phyloP scores from a whole-genome alignment of 2,797 vertebrate genomes.

The Periparus ater region DNA sequence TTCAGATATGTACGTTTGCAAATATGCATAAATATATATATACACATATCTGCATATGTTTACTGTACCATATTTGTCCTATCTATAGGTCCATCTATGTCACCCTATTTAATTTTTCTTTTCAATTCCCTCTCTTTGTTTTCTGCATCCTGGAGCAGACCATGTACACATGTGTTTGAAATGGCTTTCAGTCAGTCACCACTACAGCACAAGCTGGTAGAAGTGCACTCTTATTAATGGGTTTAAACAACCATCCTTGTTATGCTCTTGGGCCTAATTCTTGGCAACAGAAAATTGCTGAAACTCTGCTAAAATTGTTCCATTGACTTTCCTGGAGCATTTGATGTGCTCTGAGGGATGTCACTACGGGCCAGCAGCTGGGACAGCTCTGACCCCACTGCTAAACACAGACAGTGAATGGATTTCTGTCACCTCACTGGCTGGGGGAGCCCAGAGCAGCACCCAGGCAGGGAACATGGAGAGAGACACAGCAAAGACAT shows the following conservation, averaged over 20 bases:
- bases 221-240: background rate
- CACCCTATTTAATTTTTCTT: background rate
- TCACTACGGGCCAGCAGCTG: rapidly evolving
- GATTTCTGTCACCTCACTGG: background rate
- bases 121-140: background rate
- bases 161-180: background rate
- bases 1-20: background rate
- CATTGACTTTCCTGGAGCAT: background rate
- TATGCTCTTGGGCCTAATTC: background rate
- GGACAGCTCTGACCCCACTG: background rate
- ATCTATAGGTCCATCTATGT: background rate
- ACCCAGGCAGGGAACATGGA: too few species aligned
- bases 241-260: constrained; percentile 9
- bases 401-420: background rate
- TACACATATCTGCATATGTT: background rate
- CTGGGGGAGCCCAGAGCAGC: background rate
- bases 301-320: background rate
- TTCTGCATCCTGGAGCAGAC: background rate
- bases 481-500: background rate
- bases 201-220: background rate
- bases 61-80: background rate
- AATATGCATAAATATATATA: background rate
- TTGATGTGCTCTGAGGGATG: background rate
- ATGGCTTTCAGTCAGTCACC: background rate
- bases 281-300: background rate